Evolutionary conservation across 2,888 invertebrate species (phyloP).

Genomic region (Dioctria linearis): DNA sequence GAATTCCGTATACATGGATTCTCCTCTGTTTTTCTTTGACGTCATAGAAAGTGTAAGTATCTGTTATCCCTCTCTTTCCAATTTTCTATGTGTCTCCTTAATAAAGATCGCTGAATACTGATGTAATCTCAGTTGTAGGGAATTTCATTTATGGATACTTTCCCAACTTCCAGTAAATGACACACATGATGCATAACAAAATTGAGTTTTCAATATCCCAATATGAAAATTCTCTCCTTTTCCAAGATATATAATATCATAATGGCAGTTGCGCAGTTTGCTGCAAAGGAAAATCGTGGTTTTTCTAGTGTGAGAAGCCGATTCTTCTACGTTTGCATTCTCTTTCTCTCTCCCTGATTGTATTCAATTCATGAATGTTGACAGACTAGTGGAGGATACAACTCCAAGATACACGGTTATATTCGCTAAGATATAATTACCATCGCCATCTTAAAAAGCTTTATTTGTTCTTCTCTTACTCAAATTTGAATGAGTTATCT

Average conservation of each 20-base stretch:
- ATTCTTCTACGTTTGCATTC: too few species aligned
- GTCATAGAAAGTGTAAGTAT: constrained; percentile 46
- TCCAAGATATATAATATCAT: too few species aligned
- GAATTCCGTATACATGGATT: not conserved
- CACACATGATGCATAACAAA: too few species aligned
- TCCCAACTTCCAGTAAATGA: too few species aligned
- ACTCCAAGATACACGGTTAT: not conserved
- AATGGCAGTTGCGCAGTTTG: too few species aligned
- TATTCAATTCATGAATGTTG: not conserved
- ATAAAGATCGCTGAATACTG: not conserved
- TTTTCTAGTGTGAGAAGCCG: too few species aligned
- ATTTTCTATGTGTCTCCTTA: constrained; percentile 52
- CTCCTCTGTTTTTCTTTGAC: constrained; percentile 31
- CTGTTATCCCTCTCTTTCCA: constrained; percentile 42
- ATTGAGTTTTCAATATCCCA: too few species aligned
- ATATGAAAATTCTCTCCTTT: too few species aligned
- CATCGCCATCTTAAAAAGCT: not conserved
- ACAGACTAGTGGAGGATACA: not conserved
- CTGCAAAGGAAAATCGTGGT: too few species aligned
- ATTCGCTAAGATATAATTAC: not conserved
- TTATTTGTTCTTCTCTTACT: not conserved
- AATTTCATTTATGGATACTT: too few species aligned
- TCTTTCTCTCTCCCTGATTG: not conserved
- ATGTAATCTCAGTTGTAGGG: too few species aligned
- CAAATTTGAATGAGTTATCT: constrained; percentile 11